Evolutionary conservation across 1,140 invertebrate genomes (phyloP), one percentile per base, ranked within the genome.

Genomic region (Panagrolaimus sp.): DNA sequence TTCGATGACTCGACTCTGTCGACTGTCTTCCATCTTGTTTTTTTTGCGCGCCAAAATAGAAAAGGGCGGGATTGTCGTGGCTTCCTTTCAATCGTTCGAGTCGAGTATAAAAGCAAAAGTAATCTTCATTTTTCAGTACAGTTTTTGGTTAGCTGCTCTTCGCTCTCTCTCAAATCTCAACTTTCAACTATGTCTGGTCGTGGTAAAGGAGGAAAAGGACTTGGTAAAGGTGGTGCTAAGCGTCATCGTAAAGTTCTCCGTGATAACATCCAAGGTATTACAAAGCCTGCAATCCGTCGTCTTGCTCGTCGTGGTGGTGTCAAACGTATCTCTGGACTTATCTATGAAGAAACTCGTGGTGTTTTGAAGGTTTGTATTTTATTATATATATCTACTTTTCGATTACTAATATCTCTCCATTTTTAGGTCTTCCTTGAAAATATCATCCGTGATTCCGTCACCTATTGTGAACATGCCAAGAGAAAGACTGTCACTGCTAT

Each of bases 401-500:
- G n/a, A n/a, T n/a, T n/a, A n/a, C n/a, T n/a, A n/a, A 38, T 38
- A 38, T 38, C 7, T 89, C 14, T 91, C 47, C 21, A 4, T n/a
- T n/a, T 48, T n/a, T 4, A 83, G 88, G 90, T 79, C 14, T 91
- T 91, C 83, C 84, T 91, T 65, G 90, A 91, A 83, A 91, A 90
- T 79, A 89, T 91, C 0, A 91, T 91, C 78, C 86, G 89, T 64
- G 90, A 90, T 83, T 89, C 89, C 12, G 89, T 91, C 63, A 91
- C 89, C n/a, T 91, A 91, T 85, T 90, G 89, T 15, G 89, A 90
- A 82, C 89, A 91, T 83, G 89, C 89, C 73, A 91, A 90, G 85
- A 85, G 90, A 72, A 92, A 91, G 85, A 92, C 90, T 24, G 87
- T 88, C 43, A 92, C 90, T 9, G 90, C 90, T 66, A 76, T 76